A percentile compares a stretch with the other conserved stretches of the same genome.
phyloP scores from a whole-genome alignment of 2,113 vertebrate genomes.

The Microcebus ravelobensis region DNA sequence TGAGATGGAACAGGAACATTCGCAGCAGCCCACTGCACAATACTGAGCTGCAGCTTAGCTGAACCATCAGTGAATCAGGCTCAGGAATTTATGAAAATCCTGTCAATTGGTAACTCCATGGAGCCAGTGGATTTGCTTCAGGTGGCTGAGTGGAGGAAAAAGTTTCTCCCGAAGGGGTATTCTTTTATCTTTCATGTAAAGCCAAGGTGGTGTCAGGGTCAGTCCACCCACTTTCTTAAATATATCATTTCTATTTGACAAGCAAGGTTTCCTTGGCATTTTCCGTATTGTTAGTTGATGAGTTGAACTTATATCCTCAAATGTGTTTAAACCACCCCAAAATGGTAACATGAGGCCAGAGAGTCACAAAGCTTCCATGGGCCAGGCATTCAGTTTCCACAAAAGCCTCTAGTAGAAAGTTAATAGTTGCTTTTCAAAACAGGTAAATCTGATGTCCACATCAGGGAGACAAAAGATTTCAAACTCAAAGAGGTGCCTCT shows the following conservation, averaged over 20 bases:
- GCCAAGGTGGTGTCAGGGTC: neutral
- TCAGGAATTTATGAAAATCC: neutral
- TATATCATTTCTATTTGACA: neutral
- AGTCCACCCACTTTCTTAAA: neutral
- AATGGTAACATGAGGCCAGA: neutral
- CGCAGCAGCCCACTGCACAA: neutral
- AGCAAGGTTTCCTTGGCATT: neutral
- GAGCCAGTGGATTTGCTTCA: neutral
- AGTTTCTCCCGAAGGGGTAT: neutral
- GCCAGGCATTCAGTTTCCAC: neutral
- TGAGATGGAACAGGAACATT: neutral
- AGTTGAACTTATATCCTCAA: too few species aligned
- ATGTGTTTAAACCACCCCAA: neutral
- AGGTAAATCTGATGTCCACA: neutral
- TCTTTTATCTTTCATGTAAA: neutral
- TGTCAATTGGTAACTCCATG: neutral
- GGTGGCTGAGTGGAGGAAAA: neutral
- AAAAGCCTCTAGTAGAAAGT: neutral
- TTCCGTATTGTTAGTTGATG: neutral
- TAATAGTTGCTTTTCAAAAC: neutral
- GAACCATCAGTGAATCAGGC: neutral
- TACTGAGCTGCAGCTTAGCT: neutral
- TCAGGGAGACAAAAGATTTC: neutral
- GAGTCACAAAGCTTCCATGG: neutral
- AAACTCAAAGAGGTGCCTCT: neutral